Percentiles rank a stretch among this genome's conserved stretches.
Conservation (phyloP, 2,888 invertebrate genomes). For the Anthophora plumipes region DNA sequence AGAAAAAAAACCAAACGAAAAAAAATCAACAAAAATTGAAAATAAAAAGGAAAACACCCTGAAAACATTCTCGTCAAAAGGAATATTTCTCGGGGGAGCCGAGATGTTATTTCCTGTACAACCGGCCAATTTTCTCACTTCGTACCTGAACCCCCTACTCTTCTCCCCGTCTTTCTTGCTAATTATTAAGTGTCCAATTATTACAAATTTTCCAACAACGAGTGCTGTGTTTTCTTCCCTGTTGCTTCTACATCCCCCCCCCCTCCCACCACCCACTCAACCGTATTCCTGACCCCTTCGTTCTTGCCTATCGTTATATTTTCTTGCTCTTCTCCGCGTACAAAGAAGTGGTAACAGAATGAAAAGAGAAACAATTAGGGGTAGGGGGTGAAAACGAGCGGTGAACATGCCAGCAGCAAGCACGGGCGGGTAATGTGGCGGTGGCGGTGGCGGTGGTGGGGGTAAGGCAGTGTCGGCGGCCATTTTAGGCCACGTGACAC, state of each 20-base stretch:
- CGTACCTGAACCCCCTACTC: background rate
- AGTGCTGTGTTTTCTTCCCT: slow-evolving; percentile 21
- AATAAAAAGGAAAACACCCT: too few relatives aligned
- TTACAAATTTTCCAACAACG: slow-evolving; percentile 26
- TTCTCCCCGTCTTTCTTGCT: background rate
- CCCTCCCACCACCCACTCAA: background rate
- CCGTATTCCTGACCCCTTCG: background rate
- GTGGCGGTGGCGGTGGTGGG: too few relatives aligned
- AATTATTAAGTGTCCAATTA: slow-evolving; percentile 48
- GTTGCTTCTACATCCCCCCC: background rate
- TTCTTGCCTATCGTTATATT: slow-evolving; percentile 4
- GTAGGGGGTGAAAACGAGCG: slow-evolving; percentile 36
- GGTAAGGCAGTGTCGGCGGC: slow-evolving; percentile 69
- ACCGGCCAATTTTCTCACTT: slow-evolving; percentile 1
- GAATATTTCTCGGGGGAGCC: background rate
- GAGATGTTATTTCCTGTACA: background rate
- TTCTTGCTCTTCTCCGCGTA: slow-evolving; percentile 2
- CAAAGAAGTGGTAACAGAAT: slow-evolving; percentile 27
- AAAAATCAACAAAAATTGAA: too few relatives aligned
- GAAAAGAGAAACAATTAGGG: slow-evolving; percentile 25
- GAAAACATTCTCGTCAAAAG: background rate
- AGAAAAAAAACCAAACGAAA: too few relatives aligned
- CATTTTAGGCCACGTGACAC: slow-evolving; percentile 83
- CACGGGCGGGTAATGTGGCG: too few relatives aligned
- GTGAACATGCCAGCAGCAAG: slow-evolving; percentile 26